Conservation (phyloP, 1,140 invertebrate genomes). For the Drosophila cardini region DNA sequence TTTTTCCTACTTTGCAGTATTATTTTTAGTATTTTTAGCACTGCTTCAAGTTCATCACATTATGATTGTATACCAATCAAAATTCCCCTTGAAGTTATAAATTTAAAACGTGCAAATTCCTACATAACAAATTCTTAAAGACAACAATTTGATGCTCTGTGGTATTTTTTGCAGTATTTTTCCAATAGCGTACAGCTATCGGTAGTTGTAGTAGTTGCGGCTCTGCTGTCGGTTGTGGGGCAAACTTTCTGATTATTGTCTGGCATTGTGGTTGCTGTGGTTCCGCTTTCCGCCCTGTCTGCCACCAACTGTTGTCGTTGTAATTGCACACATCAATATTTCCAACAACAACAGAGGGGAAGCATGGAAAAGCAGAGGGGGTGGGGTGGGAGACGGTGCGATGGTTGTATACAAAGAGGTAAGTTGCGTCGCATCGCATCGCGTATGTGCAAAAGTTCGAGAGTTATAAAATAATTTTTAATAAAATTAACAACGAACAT, state of each 20-base stretch:
- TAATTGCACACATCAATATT: slow-evolving; percentile 59
- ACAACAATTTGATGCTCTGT: too few relatives aligned
- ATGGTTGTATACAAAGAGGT: slow-evolving; percentile 6
- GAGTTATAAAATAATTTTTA: slow-evolving; percentile 81
- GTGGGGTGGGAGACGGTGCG: background rate
- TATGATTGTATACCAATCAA: too few relatives aligned
- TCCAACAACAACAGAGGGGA: slow-evolving; percentile 16
- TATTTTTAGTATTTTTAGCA: too few relatives aligned
- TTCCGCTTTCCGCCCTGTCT: background rate
- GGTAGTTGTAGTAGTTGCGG: slow-evolving; percentile 13
- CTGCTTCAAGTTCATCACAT: too few relatives aligned
- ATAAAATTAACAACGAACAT: slow-evolving; percentile 76
- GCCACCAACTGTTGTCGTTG: background rate
- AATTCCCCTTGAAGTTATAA: too few relatives aligned
- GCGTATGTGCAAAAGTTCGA: slow-evolving; percentile 56
- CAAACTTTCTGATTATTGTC: slow-evolving; percentile 44
- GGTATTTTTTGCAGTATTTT: slow-evolving; percentile 1
- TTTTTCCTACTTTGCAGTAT: background rate
- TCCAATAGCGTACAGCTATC: slow-evolving; percentile 2
- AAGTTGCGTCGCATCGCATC: slow-evolving; percentile 21
- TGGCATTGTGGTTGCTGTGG: slow-evolving; percentile 31
- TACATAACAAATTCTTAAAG: too few relatives aligned
- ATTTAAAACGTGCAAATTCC: too few relatives aligned
- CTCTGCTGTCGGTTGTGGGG: background rate
- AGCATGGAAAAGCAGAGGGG: background rate